Evolutionary conservation across 2,888 invertebrate species (phyloP), one percentile per base, ranked within the genome.

Genomic region (Conus canariensis): DNA sequence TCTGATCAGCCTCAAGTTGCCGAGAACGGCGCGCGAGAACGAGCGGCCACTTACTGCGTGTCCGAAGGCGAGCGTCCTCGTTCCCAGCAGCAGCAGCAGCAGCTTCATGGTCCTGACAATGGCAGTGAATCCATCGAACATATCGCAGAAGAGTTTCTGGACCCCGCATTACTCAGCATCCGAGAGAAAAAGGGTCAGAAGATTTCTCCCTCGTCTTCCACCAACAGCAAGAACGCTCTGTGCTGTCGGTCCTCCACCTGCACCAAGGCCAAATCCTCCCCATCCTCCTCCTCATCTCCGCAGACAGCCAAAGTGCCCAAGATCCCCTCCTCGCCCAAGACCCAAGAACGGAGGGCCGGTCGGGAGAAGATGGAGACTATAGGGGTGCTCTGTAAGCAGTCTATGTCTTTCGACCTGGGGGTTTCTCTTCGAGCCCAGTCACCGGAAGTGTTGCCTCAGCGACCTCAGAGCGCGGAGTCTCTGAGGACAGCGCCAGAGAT

Each of bases 351-450:
- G 92, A 88, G 93, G 93, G 60, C 70, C 82, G 90, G 91, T 92
- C 22, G 91, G 94, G 93, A 93, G 30, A 94, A 94, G 92, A 94
- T 93, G 93, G 95, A 94, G 90, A 95, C 95, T 88, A 94, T 95
- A 88, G 94, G 94, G 87, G 94, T 94, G 70, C 93, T 96, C 70
- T 96, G 95, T 93, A 94, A 95, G 92, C 95, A 96, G 88, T 94
- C 95, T 9, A 94, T 96, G 93, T 94, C 95, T 30, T 95, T 95
- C 91, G 95, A 95, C 91, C 92, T 95, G 82, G 95, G 95, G n/a
- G 93, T 95, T 25, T 93, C 94, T 58, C 87, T 93, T 85, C 92
- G 93, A 87, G 92, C 93, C 80, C 90, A 93, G 91, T 90, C 91
- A 90, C 91, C 92, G 80, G 91, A 92, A 87, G 91, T 45, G 8